A percentile compares a stretch with the other conserved stretches of the same genome.
Conservation (phyloP, 2,113 vertebrate species). For the Entomyzon cyanotis region DNA sequence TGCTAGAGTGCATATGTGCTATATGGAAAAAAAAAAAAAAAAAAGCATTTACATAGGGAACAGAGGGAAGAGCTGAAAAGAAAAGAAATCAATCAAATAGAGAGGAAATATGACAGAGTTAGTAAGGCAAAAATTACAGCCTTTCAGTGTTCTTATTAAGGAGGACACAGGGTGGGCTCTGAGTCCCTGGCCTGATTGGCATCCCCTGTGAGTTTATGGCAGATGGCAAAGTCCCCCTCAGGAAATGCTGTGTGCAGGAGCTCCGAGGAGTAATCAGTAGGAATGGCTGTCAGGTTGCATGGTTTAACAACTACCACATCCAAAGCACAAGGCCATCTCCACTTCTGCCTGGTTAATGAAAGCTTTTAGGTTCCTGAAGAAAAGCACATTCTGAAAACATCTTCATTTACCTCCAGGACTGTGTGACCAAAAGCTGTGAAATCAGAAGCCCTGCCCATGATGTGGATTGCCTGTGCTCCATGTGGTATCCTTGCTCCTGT, state of each 20-base stretch:
- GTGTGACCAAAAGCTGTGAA: not conserved
- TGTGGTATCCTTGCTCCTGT: not conserved
- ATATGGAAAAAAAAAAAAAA: not conserved
- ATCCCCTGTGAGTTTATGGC: not conserved
- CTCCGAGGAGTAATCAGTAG: not conserved
- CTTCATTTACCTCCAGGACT: not conserved
- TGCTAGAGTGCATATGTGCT: not conserved
- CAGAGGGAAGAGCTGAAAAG: not conserved
- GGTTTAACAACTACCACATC: not conserved
- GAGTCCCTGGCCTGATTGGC: not conserved
- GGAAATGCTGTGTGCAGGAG: not conserved
- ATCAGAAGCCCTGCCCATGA: not conserved
- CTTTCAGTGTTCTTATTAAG: not conserved
- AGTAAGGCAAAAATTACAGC: conserved; percentile 12
- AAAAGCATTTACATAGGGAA: not conserved
- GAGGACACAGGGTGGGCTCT: not conserved
- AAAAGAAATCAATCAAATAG: not conserved
- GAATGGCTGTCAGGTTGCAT: not conserved
- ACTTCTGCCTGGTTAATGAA: not conserved
- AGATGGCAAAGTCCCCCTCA: not conserved
- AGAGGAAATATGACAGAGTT: not conserved
- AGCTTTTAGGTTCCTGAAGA: not conserved
- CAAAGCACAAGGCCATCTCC: not conserved
- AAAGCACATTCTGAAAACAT: not conserved
- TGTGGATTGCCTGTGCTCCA: not conserved